Percentiles rank a stretch among this genome's conserved stretches.
Evolutionary conservation across 2,888 invertebrate species (phyloP).

Genomic region (Hartigia nigra): DNA sequence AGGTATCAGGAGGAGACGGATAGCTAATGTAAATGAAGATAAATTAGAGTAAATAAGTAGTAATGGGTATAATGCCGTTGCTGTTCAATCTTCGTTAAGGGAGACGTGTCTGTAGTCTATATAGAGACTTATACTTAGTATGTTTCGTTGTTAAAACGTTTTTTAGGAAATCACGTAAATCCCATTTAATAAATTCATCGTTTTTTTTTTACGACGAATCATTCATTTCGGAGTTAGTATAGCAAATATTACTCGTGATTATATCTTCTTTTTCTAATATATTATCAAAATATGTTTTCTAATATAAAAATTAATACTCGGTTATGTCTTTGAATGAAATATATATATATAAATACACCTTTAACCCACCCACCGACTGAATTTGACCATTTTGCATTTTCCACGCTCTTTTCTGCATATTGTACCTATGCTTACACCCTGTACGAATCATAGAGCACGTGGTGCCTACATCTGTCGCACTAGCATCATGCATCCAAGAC

Average conservation of each 20-base stretch:
- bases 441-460: constrained; percentile 45
- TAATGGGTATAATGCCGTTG: constrained; percentile 58
- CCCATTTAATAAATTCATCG: background rate
- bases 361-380: constrained; percentile 47
- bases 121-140: background rate
- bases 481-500: constrained; percentile 30
- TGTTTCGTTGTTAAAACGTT: background rate
- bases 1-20: constrained; percentile 24
- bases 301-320: background rate
- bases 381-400: constrained; percentile 57
- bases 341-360: background rate
- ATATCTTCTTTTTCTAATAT: background rate
- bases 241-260: background rate
- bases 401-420: constrained; percentile 47
- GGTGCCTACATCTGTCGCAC: constrained; percentile 60
- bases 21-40: constrained; percentile 56
- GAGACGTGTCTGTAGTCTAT: background rate
- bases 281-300: background rate
- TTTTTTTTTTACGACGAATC: background rate
- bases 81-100: constrained; percentile 61
- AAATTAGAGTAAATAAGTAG: constrained; percentile 60
- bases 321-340: background rate
- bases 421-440: constrained; percentile 45
- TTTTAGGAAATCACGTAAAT: background rate
- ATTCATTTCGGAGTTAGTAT: background rate